Evolutionary conservation across 2,797 vertebrate species (phyloP).

Genomic region (Champsocephalus gunnari): DNA sequence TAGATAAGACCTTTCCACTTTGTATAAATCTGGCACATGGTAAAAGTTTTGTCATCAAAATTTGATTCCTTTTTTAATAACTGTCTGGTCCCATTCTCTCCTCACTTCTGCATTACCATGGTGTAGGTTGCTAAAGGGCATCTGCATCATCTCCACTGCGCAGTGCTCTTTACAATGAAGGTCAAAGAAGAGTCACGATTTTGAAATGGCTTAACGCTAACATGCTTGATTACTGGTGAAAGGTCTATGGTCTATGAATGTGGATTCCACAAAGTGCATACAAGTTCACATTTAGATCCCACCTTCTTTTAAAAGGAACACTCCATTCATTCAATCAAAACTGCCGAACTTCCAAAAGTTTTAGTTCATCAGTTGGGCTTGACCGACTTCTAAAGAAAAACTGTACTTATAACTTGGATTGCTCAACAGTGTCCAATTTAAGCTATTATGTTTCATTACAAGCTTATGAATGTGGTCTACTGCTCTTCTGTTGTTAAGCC

Average conservation of each 20-base stretch:
- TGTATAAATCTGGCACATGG: slow-evolving; percentile 2
- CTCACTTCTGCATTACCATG: slow-evolving; percentile 53
- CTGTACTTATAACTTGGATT: slow-evolving; percentile 37
- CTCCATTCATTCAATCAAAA: slow-evolving; percentile 29
- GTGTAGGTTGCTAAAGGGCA: slow-evolving; percentile 54
- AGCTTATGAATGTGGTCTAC: slow-evolving; percentile 51
- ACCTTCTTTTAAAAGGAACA: slow-evolving; percentile 9
- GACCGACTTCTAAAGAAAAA: slow-evolving; percentile 41
- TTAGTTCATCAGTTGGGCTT: slow-evolving; percentile 10
- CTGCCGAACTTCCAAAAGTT: slow-evolving; percentile 26
- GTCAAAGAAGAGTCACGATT: slow-evolving; percentile 54
- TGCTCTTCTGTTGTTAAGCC: slow-evolving; percentile 54
- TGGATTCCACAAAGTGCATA: slow-evolving; percentile 1
- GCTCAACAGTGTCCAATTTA: slow-evolving; percentile 52
- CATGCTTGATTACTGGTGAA: slow-evolving; percentile 42
- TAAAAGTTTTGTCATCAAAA: slow-evolving; percentile 38
- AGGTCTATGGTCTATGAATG: slow-evolving; percentile 27
- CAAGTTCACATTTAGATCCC: slow-evolving; percentile 28
- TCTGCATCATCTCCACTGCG: slow-evolving; percentile 32
- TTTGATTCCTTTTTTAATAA: slow-evolving; percentile 27
- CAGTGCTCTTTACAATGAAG: slow-evolving; percentile 37
- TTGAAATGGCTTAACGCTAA: slow-evolving; percentile 41
- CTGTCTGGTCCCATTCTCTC: slow-evolving; percentile 49
- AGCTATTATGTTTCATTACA: slow-evolving; percentile 57
- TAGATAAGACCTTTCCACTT: not conserved